Base-by-base conservation (phyloP, 2,888 invertebrate species). In the Cephus spinipes region DNA sequence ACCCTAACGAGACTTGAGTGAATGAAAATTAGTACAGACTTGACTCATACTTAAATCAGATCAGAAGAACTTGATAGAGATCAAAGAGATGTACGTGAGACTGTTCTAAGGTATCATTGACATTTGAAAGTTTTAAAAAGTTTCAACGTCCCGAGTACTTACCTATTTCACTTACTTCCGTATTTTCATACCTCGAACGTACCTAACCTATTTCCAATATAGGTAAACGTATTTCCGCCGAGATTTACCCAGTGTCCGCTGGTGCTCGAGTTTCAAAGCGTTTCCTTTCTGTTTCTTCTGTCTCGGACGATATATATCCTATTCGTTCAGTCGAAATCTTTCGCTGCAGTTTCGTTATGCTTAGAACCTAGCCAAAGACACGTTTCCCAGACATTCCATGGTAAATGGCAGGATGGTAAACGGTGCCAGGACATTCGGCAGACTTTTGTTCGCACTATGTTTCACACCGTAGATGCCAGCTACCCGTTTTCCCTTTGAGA, bases 201-300 rank as follows among this genome's bases (percentile, higher is more conserved):
- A 55, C 23, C 55, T 1, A 6, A 23, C 23, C 23, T 23, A 55
- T 23, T 55, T 55, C 23, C 55, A 55, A 55, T 55, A 23, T 33
- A 71, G 71, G 31, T 71, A 71, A 71, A 33, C 33, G 30, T 23
- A 71, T 71, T 71, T 71, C 15, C 55, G 55, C 23, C 9, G 23
- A 23, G 55, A 55, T 55, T 55, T 55, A 55, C 23, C 23, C 9
- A 71, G 32, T 71, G 71, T 71, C 71, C 71, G 15, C 15, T 32
- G 12, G 31, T 23, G 75, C 78, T 85, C 85, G 80, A 79, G 80
- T 85, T 85, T 85, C 85, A 85, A 85, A 83, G 83, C 79, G 76
- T 79, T 80, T 81, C 81, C 74, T 76, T 55, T n/a, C 71, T 9
- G 71, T 31, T 31, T 33, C 71, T 71, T 2, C 71, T 30, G 9